Evolutionary conservation across 2,888 invertebrate genomes (phyloP).

Genomic region (Drosophila emarginata): DNA sequence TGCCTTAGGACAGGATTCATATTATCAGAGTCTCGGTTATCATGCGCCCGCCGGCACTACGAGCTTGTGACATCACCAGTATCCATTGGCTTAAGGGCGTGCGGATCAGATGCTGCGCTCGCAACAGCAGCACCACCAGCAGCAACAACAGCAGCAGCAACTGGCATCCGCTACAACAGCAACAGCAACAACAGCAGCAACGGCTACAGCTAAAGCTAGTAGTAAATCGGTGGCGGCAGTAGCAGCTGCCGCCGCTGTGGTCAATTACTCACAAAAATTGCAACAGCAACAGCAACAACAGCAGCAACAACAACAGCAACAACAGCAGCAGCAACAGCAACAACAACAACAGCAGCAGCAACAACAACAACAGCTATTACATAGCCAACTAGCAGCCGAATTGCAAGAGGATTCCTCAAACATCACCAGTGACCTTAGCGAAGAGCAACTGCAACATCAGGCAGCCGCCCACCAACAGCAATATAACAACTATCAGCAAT

Average conservation of each 20-base stretch:
- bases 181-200: conserved; percentile 39
- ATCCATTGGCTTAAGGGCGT: conserved; percentile 91
- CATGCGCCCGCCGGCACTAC: conserved; percentile 88
- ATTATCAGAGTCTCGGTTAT: conserved; percentile 92
- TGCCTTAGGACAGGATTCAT: conserved; percentile 88
- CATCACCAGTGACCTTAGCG: conserved; percentile 79
- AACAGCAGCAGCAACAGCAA: conserved; percentile 64
- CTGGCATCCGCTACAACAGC: conserved; percentile 72
- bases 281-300: conserved; percentile 41
- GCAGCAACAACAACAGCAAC: conserved; percentile 66
- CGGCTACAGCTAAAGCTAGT: conserved; percentile 66
- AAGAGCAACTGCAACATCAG: conserved; percentile 77
- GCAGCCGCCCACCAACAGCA: conserved; percentile 78
- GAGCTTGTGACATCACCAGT: conserved; percentile 94
- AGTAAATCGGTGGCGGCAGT: conserved; percentile 37
- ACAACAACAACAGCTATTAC: conserved; percentile 70
- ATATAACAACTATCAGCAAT: conserved; percentile 79
- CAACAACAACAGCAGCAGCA: conserved; percentile 67
- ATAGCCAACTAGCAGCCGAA: conserved; percentile 70
- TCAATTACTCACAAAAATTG: conserved; percentile 67
- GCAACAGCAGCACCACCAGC: conserved; percentile 59
- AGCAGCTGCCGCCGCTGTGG: conserved; percentile 57
- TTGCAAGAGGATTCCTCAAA: conserved; percentile 78
- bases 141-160: conserved; percentile 66
- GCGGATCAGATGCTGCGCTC: conserved; percentile 81